Percentiles rank a stretch among this genome's conserved stretches.
phyloP scores from a whole-genome alignment of 2,113 vertebrate species.

The Collichthys lucidus region DNA sequence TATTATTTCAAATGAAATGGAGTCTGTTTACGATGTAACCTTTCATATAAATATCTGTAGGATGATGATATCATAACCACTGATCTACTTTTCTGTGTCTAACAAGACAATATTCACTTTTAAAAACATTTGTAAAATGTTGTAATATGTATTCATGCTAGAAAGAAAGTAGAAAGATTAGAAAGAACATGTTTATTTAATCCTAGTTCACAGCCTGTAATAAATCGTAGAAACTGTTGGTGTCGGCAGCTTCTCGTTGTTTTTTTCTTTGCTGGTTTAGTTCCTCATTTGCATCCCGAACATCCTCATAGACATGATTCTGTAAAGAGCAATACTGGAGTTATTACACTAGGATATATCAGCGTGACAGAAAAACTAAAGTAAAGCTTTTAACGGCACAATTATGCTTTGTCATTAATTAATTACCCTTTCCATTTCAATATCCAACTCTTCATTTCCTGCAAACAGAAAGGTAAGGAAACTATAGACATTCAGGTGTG shows the following conservation, averaged over 20 bases:
- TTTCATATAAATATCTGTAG: not conserved
- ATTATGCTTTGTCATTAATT: not conserved
- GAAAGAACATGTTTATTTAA: not conserved
- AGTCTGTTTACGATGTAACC: no score
- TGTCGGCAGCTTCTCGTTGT: not conserved
- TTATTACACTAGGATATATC: not conserved
- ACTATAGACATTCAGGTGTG: not conserved
- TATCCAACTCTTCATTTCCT: conserved; percentile 41
- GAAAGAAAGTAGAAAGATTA: not conserved
- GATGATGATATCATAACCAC: not conserved
- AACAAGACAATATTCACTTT: not conserved
- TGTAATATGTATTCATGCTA: not conserved
- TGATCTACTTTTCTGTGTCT: not conserved
- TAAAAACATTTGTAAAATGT: not conserved
- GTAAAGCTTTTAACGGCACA: not conserved
- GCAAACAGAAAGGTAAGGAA: conserved; percentile 1
- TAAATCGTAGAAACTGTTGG: conserved; percentile 61
- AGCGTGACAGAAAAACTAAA: not conserved
- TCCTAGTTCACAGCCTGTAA: conserved; percentile 63
- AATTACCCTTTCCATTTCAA: conserved; percentile 55
- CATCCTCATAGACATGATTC: conserved; percentile 56
- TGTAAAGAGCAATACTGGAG: conserved; percentile 13
- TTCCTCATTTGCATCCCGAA: conserved; percentile 37
- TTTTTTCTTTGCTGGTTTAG: not conserved
- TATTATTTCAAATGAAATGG: not conserved